These are phyloP conservation scores for Seriola dumerili DNA, from an alignment of 2,113 vertebrate species.

Conservation along the genomic window DNA sequence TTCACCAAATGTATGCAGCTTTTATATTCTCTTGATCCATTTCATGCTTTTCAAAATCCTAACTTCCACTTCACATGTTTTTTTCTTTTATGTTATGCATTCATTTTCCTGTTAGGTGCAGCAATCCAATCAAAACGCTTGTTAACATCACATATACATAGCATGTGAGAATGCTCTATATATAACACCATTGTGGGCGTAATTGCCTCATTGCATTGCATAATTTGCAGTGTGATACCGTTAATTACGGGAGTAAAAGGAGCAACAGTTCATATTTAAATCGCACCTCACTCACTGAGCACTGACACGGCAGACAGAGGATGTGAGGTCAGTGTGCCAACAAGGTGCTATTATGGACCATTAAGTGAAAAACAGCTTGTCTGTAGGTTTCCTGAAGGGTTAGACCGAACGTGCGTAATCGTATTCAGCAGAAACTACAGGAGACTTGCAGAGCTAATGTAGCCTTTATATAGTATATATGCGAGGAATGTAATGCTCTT, in stretches of 20 bases:
- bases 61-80: not conserved
- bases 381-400: not conserved
- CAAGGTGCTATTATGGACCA: not conserved
- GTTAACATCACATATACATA: not conserved
- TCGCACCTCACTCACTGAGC: not conserved
- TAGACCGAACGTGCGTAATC: not conserved
- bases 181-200: not conserved
- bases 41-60: not conserved
- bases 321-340: not conserved
- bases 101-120: not conserved
- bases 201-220: not conserved
- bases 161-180: not conserved
- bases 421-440: not conserved
- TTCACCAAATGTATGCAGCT: not conserved
- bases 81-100: not conserved
- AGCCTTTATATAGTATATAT: not conserved
- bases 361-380: not conserved
- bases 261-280: not conserved
- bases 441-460: not conserved
- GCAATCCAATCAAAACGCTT: not conserved
- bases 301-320: not conserved
- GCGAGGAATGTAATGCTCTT: not conserved
- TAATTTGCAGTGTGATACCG: not conserved
- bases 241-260: conserved; percentile 13
- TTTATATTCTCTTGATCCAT: not conserved